Evolutionary conservation across 2,888 invertebrate species (phyloP).

Genomic region (Copidosoma aretas): DNA sequence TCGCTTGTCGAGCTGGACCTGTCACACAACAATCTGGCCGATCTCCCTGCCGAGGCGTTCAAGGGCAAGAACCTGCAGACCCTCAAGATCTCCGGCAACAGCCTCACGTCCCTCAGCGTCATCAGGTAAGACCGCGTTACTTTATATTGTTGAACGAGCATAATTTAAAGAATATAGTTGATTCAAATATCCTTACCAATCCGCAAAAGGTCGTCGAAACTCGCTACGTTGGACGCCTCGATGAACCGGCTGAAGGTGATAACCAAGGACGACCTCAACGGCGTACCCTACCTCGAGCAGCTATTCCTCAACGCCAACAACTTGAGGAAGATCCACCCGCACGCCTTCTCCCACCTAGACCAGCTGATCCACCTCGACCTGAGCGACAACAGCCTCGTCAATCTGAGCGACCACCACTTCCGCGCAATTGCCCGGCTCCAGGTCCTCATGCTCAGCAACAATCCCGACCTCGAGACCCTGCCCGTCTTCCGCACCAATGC

Average conservation of each 20-base stretch:
- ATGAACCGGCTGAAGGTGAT: constrained; percentile 73
- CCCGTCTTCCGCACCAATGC: constrained; percentile 73
- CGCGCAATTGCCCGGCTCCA: constrained; percentile 74
- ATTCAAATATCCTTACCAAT: too few species aligned
- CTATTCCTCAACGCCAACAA: constrained; percentile 75
- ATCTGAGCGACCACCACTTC: constrained; percentile 73
- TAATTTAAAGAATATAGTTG: neutral
- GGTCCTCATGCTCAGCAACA: constrained; percentile 75
- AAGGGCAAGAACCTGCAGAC: constrained; percentile 72
- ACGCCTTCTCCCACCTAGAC: constrained; percentile 72
- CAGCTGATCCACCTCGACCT: constrained; percentile 76
- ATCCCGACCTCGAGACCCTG: constrained; percentile 71
- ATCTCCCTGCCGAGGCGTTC: constrained; percentile 71
- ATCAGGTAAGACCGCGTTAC: constrained; percentile 29
- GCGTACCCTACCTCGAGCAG: constrained; percentile 70
- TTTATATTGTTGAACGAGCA: too few species aligned
- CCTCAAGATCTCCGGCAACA: constrained; percentile 67
- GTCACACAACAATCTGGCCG: constrained; percentile 72
- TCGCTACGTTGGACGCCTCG: constrained; percentile 74
- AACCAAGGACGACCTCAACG: constrained; percentile 71
- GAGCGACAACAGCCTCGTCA: constrained; percentile 74
- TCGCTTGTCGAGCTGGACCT: constrained; percentile 77
- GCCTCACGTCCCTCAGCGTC: constrained; percentile 65
- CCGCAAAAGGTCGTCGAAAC: constrained; percentile 67
- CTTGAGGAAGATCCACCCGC: constrained; percentile 72